Conservation (phyloP, 2,797 vertebrate species). For the Diglossa cyanea region DNA sequence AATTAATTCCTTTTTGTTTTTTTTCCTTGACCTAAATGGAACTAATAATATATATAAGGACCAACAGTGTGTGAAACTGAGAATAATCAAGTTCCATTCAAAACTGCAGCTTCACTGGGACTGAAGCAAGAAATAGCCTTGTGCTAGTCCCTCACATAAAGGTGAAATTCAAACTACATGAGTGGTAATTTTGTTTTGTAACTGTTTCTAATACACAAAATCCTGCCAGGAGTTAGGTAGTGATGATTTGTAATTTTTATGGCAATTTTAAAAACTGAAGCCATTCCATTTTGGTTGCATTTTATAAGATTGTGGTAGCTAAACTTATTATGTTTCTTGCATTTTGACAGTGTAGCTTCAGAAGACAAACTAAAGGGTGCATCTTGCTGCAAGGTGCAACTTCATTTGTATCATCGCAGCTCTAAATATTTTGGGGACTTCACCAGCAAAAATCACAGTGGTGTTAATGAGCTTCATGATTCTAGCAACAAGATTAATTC, state of each 20-base stretch:
- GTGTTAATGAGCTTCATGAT: neutral
- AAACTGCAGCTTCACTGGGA: neutral
- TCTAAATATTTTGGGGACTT: neutral
- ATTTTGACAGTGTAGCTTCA: neutral
- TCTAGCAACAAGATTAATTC: neutral
- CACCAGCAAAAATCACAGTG: neutral
- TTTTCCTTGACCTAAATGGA: neutral
- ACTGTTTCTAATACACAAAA: neutral
- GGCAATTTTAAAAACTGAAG: neutral
- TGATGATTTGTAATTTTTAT: neutral
- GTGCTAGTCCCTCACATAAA: neutral
- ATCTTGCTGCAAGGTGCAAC: neutral
- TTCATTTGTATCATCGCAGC: neutral
- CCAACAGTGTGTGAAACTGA: neutral
- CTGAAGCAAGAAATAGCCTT: neutral
- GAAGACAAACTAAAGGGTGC: neutral
- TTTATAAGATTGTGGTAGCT: neutral
- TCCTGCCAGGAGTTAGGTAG: neutral
- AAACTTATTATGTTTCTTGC: neutral
- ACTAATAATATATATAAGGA: neutral
- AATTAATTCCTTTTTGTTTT: neutral
- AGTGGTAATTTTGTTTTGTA: neutral
- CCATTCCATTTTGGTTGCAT: neutral
- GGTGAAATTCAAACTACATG: neutral
- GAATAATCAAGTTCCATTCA: neutral